phyloP scores from a whole-genome alignment of 2,113 vertebrate species.

The Pangasianodon gigas region DNA sequence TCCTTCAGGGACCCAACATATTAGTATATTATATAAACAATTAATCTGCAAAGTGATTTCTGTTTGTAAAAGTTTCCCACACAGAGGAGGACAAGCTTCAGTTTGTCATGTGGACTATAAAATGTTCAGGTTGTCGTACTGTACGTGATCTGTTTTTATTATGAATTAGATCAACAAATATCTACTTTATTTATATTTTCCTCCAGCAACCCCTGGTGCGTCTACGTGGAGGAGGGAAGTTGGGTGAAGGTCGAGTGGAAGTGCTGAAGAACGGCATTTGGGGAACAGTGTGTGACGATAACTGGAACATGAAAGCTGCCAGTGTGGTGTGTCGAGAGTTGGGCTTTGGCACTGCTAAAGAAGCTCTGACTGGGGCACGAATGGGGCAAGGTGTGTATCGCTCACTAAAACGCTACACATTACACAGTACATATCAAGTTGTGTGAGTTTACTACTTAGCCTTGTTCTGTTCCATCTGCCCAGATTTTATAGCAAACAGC shows the following conservation, averaged over 20 bases:
- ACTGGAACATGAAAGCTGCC: conserved; percentile 85
- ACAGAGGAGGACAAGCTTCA: not conserved
- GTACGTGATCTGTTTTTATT: not conserved
- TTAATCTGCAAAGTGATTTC: no score
- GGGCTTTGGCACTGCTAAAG: conserved; percentile 90
- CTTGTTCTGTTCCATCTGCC: not conserved
- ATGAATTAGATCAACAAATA: not conserved
- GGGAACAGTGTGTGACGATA: conserved; percentile 90
- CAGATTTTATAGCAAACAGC: not conserved
- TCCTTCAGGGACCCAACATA: no score
- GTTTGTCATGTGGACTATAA: not conserved
- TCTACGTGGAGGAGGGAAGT: conserved; percentile 84
- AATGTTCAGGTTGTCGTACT: not conserved
- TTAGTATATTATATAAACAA: no score
- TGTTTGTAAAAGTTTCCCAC: not conserved
- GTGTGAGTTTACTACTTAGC: not conserved
- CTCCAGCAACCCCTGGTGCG: conserved; percentile 90
- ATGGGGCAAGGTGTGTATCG: conserved; percentile 85
- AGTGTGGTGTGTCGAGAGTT: conserved; percentile 92
- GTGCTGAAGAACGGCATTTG: conserved; percentile 91
- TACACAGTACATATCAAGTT: not conserved
- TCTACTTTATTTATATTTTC: conserved; percentile 23
- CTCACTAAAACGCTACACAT: not conserved
- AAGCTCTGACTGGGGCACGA: conserved; percentile 79
- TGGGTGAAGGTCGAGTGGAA: conserved; percentile 90